These are phyloP conservation scores for Phaedon cochleariae DNA, from an alignment of 2,888 invertebrate genomes.

Conservation along the genomic window DNA sequence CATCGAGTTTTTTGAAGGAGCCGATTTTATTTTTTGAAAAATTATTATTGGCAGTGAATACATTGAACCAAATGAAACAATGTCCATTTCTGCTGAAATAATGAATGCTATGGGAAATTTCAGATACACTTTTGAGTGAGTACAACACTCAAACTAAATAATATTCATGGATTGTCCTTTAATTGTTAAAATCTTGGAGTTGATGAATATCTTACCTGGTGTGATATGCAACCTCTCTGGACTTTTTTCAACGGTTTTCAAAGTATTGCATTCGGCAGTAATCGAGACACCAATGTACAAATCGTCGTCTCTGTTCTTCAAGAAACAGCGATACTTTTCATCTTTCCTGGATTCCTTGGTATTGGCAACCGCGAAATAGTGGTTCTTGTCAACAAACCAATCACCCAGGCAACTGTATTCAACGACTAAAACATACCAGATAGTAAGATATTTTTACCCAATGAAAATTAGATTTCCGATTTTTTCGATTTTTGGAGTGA, in stretches of 20 bases:
- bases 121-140: too few species aligned
- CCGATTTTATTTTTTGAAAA: too few species aligned
- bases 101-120: too few species aligned
- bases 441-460: not conserved
- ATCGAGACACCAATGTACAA: conserved; percentile 91
- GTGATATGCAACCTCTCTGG: conserved; percentile 88
- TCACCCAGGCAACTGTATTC: conserved; percentile 94
- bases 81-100: too few species aligned
- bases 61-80: too few species aligned
- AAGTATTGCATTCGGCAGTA: conserved; percentile 90
- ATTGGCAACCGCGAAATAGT: conserved; percentile 97
- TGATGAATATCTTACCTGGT: conserved; percentile 68
- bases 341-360: conserved; percentile 95
- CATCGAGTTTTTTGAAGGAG: too few species aligned
- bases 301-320: conserved; percentile 94
- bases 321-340: conserved; percentile 92
- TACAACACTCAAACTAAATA: too few species aligned
- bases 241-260: conserved; percentile 93
- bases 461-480: too few species aligned
- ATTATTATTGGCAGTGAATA: too few species aligned
- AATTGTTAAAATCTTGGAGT: too few species aligned
- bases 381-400: conserved; percentile 96
- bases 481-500: too few species aligned
- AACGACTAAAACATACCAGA: conserved; percentile 68
- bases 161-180: too few species aligned